A percentile compares a stretch with the other conserved stretches of the same genome.
Conservation (phyloP, 2,888 invertebrate species). For the Eurois occulta region DNA sequence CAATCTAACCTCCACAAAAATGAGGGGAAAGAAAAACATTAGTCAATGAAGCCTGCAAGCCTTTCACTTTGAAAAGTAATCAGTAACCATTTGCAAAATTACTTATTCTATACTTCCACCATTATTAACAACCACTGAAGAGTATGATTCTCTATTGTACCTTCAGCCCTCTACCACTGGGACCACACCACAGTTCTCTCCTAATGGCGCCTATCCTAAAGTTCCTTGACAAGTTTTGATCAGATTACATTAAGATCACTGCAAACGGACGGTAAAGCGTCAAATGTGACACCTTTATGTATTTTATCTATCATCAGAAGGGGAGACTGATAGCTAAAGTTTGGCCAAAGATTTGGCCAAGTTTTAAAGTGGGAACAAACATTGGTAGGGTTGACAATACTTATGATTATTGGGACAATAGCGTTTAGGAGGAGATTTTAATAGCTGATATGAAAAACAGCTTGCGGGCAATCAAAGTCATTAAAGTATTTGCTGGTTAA, state of each 20-base stretch:
- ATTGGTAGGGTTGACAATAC: conserved; percentile 46
- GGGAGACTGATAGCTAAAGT: conserved; percentile 59
- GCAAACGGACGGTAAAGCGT: conserved; percentile 76
- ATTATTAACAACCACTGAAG: conserved; percentile 19
- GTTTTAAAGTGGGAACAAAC: conserved; percentile 58
- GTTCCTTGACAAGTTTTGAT: conserved; percentile 85
- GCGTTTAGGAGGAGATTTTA: conserved; percentile 23
- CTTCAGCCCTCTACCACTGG: conserved; percentile 31
- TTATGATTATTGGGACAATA: conserved; percentile 9
- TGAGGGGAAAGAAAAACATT: not conserved
- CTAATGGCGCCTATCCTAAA: conserved; percentile 67
- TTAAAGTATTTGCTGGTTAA: not conserved
- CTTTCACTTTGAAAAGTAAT: not conserved
- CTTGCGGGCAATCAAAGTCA: conserved; percentile 15
- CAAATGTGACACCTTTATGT: conserved; percentile 75
- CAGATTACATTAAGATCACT: conserved; percentile 81
- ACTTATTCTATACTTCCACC: not conserved
- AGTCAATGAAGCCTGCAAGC: not conserved
- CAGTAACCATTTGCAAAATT: not conserved
- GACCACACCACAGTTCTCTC: conserved; percentile 43
- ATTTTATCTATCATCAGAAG: conserved; percentile 69
- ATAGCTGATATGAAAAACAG: conserved; percentile 33
- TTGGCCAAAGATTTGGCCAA: conserved; percentile 46
- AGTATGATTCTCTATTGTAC: conserved; percentile 2
- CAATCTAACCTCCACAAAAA: not conserved